These are phyloP conservation scores for Capra hircus DNA, from an alignment of 2,113 vertebrate genomes.

Conservation along the genomic window DNA sequence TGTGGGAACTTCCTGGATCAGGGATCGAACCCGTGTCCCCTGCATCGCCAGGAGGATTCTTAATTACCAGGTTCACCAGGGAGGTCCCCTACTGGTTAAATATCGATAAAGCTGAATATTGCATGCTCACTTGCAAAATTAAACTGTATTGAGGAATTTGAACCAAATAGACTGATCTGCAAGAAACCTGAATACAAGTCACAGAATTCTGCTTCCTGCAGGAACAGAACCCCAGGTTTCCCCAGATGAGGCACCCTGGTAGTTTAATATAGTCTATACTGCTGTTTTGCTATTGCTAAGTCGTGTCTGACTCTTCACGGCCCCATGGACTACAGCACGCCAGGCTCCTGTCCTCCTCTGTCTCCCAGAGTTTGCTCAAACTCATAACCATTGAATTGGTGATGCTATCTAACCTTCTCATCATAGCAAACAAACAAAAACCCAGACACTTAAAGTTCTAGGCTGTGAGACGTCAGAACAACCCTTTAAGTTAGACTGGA, in stretches of 20 bases:
- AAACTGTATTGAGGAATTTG: neutral
- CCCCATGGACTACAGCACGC: neutral
- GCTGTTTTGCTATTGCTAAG: fast-evolving
- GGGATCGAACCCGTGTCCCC: neutral
- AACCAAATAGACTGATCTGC: neutral
- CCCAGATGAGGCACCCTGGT: neutral
- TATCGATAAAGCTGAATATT: neutral
- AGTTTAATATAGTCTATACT: neutral
- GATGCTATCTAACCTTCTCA: neutral
- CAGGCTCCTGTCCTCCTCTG: neutral
- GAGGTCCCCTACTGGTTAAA: neutral
- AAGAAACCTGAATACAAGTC: neutral
- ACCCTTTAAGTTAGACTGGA: too few relatives aligned
- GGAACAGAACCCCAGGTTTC: neutral
- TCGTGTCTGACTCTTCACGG: neutral
- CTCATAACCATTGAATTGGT: neutral
- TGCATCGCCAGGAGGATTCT: neutral
- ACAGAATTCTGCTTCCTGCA: neutral
- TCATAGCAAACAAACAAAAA: neutral
- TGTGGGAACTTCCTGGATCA: neutral
- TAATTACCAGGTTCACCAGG: neutral
- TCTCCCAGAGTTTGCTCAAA: neutral
- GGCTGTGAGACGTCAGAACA: too few relatives aligned
- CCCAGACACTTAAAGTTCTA: neutral
- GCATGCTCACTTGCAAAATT: neutral